Evolutionary conservation across 2,888 invertebrate genomes (phyloP).

Genomic region (Apodemia hepburni): DNA sequence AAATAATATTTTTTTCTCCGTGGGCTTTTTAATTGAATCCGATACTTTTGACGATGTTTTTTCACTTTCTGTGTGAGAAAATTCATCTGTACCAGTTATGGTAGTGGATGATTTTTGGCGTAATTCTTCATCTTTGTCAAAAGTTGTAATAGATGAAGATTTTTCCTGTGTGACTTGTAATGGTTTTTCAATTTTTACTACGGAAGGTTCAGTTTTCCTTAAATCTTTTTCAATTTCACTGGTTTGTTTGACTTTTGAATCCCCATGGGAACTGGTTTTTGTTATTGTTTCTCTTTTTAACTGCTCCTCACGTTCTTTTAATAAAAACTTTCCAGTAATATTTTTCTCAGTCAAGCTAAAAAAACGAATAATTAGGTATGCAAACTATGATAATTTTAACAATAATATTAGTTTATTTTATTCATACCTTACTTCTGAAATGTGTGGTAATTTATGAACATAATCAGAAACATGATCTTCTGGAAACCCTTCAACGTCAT

Average conservation of each 20-base stretch:
- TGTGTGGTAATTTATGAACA: conserved; percentile 68
- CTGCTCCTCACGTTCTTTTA: conserved; percentile 61
- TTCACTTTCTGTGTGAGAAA: conserved; percentile 10
- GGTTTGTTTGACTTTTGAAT: not conserved
- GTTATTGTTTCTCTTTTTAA: conserved; percentile 45
- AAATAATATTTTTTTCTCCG: conserved; percentile 10
- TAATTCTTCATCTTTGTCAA: not conserved
- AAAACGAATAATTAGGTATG: conserved; percentile 6
- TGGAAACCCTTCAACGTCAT: conserved; percentile 76
- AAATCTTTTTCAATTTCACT: not conserved
- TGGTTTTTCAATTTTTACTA: not conserved
- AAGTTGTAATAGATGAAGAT: not conserved
- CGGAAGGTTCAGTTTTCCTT: not conserved
- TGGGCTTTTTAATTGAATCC: not conserved
- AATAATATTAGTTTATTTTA: conserved; percentile 9
- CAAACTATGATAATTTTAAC: conserved; percentile 4
- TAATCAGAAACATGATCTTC: conserved; percentile 71
- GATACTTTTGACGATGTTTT: conserved; percentile 2
- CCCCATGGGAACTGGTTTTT: not conserved
- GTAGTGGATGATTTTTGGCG: no score
- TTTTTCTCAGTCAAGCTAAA: conserved; percentile 52
- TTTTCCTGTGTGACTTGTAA: not conserved
- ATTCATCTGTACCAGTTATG: not conserved
- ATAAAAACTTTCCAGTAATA: conserved; percentile 52
- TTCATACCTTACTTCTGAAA: conserved; percentile 65